phyloP scores from a whole-genome alignment of 1,140 invertebrate species.

The Calliphora vicina region DNA sequence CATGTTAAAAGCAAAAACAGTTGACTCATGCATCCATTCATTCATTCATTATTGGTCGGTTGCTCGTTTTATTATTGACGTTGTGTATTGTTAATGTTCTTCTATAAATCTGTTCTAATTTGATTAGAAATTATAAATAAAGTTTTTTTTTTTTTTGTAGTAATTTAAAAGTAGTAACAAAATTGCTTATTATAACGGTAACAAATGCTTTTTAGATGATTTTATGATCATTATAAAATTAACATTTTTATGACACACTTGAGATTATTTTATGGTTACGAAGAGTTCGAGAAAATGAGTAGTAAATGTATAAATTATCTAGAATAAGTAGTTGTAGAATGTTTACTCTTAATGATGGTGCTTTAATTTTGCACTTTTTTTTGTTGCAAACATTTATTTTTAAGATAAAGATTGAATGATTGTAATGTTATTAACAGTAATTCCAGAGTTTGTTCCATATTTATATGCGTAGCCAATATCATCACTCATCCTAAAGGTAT shows the following conservation, averaged over 20 bases:
- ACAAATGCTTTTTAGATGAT: background rate
- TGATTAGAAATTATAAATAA: slow-evolving; percentile 4
- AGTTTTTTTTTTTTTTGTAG: background rate
- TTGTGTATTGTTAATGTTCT: background rate
- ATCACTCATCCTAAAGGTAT: too few species aligned
- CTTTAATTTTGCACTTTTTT: too few species aligned
- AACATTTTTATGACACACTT: background rate
- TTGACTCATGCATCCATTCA: background rate
- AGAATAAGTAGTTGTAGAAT: too few species aligned
- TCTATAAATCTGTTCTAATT: background rate
- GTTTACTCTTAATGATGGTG: too few species aligned
- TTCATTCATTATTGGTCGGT: background rate
- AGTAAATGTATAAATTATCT: too few species aligned
- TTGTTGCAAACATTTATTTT: too few species aligned
- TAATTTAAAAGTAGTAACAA: background rate
- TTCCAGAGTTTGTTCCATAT: too few species aligned
- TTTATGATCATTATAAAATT: background rate
- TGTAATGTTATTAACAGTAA: too few species aligned
- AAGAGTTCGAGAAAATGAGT: too few species aligned
- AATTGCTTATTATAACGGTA: background rate
- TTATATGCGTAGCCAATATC: too few species aligned
- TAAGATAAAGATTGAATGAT: too few species aligned
- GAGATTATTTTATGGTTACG: background rate
- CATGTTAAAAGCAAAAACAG: background rate
- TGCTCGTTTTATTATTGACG: background rate